phyloP scores from a whole-genome alignment of 2,797 vertebrate genomes.

The Ispidina lecontei region DNA sequence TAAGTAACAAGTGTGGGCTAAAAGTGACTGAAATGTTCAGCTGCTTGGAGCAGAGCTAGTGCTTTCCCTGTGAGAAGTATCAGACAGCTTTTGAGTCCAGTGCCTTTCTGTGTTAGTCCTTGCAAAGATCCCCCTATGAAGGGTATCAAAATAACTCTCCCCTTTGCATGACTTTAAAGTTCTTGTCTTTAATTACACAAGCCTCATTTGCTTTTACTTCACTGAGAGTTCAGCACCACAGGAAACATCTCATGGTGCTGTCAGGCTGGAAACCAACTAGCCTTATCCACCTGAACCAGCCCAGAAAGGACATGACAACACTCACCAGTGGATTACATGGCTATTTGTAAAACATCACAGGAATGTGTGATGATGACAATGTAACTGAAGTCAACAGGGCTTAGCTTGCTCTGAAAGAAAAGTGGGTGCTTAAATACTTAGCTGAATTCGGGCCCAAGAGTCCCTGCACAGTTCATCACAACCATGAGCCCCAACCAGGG shows the following conservation, averaged over 20 bases:
- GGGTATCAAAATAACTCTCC: not conserved
- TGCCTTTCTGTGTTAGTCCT: not conserved
- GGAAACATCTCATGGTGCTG: accelerated
- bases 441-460: not conserved
- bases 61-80: not conserved
- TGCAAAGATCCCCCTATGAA: not conserved
- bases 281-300: not conserved
- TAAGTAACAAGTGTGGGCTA: not conserved
- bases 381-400: not conserved
- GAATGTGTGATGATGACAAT: not conserved
- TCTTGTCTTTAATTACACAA: not conserved
- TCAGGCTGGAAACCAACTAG: not conserved
- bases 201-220: not conserved
- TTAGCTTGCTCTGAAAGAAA: not conserved
- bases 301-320: not conserved
- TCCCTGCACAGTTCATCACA: not conserved
- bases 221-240: accelerated
- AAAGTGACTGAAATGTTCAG: not conserved
- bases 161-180: not conserved
- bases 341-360: not conserved
- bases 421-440: not conserved
- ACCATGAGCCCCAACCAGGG: not conserved
- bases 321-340: accelerated
- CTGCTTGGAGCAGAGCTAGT: not conserved
- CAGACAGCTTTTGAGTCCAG: not conserved